Conservation (phyloP, 2,113 vertebrate species). For the Bujurquina vittata region DNA sequence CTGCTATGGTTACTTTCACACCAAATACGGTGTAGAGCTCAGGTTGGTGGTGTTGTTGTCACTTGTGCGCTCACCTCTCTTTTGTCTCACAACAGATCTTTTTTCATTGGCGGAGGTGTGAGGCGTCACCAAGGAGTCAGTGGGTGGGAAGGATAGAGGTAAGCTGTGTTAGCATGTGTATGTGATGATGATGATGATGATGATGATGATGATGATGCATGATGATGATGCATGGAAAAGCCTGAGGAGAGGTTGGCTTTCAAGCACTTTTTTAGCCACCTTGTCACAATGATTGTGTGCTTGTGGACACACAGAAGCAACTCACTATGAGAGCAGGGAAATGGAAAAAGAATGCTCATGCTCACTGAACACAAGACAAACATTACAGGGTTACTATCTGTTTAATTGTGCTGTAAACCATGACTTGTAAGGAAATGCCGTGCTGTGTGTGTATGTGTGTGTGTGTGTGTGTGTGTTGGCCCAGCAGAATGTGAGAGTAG, state of each 20-base stretch:
- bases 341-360: conserved; percentile 32
- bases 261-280: not conserved
- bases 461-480: conserved; percentile 13
- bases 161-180: not conserved
- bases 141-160: conserved; percentile 1
- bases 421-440: conserved; percentile 26
- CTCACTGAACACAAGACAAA: conserved; percentile 48
- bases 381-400: conserved; percentile 20
- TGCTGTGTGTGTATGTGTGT: not conserved
- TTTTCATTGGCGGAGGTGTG: conserved; percentile 50
- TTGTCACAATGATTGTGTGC: not conserved
- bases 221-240: conserved; percentile 24
- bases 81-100: conserved; percentile 53
- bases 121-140: conserved; percentile 23
- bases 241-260: conserved; percentile 19
- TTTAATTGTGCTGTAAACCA: conserved; percentile 49
- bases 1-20: conserved; percentile 83
- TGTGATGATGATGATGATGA: conserved; percentile 24
- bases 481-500: conserved; percentile 44
- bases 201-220: not conserved
- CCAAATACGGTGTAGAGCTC: conserved; percentile 52
- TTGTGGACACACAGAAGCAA: not conserved
- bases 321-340: not conserved
- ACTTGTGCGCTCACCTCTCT: conserved; percentile 52
- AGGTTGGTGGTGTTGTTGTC: conserved; percentile 67